Evolutionary conservation across 2,797 vertebrate genomes (phyloP), one percentile per base, ranked within the genome.

Genomic region (Sciurus carolinensis): DNA sequence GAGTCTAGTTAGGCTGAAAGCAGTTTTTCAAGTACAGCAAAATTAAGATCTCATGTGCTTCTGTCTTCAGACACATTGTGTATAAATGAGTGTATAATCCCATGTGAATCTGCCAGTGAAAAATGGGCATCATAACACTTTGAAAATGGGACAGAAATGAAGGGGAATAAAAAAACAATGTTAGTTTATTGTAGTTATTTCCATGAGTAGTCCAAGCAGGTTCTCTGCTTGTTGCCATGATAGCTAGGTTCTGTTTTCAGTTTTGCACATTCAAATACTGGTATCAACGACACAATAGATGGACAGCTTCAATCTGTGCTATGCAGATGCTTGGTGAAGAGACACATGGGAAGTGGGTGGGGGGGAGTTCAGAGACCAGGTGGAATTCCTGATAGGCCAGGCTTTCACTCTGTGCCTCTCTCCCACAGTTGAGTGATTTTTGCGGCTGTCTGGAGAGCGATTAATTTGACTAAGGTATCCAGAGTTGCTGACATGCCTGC

Each of bases 301-400:
- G 15, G 26, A 84, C 64, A 30, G 18, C 57, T 90, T 83, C 39
- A 4, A 52, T 54, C 85, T 80, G 30, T 1, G 18, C 87, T 66
- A 59, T 90, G 52, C 26, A 81, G 67, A 33, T 85, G 47, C 84
- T 95, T 77, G 44, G 24, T 76, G 62, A 92, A 92, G 79, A 93
- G 94, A 72, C 42, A 91, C 6, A 24, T 2, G 66, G 12, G n/a
- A 87, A 85, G 15, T 22, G 20, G 83, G 4, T 10, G 4, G 12
- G 28, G 84, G 33, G 7, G 5, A 2, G 69, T 92, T 73, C 62
- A 30, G 33, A 79, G 26, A 14, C 62, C 47, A 42, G 18, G 33
- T 64, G 39, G 36, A 96, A 86, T 85, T 86, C 22, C 57, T 89
- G 86, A 79, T 67, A 57, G 39, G 57, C 36, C 11, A 66, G 11